These are phyloP conservation scores for Aradus depressus DNA, from an alignment of 2,888 invertebrate species.

Conservation along the genomic window DNA sequence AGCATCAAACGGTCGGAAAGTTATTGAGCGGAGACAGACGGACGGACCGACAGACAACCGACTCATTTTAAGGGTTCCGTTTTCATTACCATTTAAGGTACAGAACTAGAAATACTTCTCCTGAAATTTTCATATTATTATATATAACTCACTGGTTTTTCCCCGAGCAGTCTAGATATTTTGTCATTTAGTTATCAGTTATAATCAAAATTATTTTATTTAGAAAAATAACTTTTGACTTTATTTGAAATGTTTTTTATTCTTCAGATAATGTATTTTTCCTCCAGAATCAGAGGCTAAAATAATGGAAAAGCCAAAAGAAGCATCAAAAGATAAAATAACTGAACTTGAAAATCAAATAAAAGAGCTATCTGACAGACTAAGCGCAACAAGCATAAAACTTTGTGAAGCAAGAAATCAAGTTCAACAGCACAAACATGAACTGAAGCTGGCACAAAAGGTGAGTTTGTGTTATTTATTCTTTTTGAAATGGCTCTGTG, in stretches of 20 bases:
- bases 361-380: constrained; percentile 50
- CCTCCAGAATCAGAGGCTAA: constrained; percentile 7
- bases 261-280: constrained; percentile 15
- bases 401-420: constrained; percentile 57
- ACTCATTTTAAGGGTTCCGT: too few species aligned
- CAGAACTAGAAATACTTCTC: too few species aligned
- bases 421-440: constrained; percentile 56
- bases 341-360: constrained; percentile 37
- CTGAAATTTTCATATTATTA: constrained; percentile 1
- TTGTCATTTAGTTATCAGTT: neutral
- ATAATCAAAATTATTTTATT: neutral
- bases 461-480: constrained; percentile 29
- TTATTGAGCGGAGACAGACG: too few species aligned
- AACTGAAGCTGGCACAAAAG: constrained; percentile 59
- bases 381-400: constrained; percentile 48
- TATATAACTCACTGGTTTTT: neutral
- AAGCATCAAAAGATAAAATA: constrained; percentile 18
- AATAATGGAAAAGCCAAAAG: constrained; percentile 8
- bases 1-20: too few species aligned
- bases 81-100: too few species aligned
- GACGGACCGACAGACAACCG: too few species aligned
- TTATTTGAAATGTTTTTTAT: neutral
- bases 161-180: neutral
- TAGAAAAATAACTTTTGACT: neutral
- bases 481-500: neutral